phyloP scores from a whole-genome alignment of 2,888 invertebrate species.

The Synergus itoensis region DNA sequence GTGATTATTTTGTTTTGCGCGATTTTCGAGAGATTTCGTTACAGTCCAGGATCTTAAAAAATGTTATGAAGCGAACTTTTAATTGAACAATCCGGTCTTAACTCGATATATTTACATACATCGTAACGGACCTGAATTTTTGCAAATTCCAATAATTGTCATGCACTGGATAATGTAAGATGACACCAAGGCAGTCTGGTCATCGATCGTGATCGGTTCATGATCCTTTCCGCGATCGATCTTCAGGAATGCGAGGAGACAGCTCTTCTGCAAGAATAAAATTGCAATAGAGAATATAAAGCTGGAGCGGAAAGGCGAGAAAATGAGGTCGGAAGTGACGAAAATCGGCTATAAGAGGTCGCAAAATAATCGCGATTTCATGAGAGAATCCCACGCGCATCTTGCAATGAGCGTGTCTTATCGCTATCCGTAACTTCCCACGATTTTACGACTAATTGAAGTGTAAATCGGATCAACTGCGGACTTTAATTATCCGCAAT shows the following conservation, averaged over 20 bases:
- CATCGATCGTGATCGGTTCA: conserved; percentile 28
- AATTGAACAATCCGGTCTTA: not conserved
- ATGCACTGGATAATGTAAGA: conserved; percentile 67
- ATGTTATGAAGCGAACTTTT: not conserved
- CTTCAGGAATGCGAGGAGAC: not conserved
- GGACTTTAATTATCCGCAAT: conserved; percentile 1
- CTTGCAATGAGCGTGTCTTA: not conserved
- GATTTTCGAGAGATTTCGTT: no score
- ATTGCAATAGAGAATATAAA: not conserved
- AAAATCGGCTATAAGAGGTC: not conserved
- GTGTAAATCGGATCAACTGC: not conserved
- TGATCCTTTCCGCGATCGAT: not conserved
- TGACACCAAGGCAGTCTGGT: conserved; percentile 59
- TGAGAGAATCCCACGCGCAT: conserved; percentile 17
- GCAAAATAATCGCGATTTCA: not conserved
- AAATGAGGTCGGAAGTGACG: not conserved
- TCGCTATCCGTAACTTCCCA: conserved; percentile 5
- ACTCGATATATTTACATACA: conserved; percentile 41
- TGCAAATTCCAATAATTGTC: conserved; percentile 65
- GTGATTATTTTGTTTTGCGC: no score
- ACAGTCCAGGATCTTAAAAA: not conserved
- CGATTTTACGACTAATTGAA: not conserved
- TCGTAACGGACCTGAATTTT: conserved; percentile 58
- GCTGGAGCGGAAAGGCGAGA: not conserved
- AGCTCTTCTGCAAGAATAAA: not conserved